These are phyloP conservation scores for Sarcophaga bullata DNA, from an alignment of 1,140 invertebrate species.

Conservation along the genomic window DNA sequence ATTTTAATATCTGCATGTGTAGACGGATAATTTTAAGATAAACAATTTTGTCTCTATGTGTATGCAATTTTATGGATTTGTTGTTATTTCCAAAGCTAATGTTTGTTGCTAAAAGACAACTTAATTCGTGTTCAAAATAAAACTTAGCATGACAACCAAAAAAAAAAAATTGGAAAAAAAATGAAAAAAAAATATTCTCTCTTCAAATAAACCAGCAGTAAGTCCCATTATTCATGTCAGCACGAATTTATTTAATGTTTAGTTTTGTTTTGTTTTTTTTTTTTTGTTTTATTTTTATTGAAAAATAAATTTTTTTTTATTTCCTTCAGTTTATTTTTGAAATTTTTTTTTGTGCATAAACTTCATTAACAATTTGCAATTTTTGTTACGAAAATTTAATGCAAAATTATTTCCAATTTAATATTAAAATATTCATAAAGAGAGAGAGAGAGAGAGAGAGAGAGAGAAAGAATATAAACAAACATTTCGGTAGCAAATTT, in stretches of 20 bases:
- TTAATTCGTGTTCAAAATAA: conserved; percentile 38
- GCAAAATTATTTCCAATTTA: too few species aligned
- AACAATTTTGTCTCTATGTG: not conserved
- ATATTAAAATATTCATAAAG: too few species aligned
- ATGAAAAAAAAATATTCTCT: not conserved
- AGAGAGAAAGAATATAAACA: too few species aligned
- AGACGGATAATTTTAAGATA: not conserved
- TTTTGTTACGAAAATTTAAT: too few species aligned
- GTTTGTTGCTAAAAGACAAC: conserved; percentile 13
- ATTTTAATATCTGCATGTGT: not conserved
- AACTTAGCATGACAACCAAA: conserved; percentile 25
- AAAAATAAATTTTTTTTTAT: too few species aligned
- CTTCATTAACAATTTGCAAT: too few species aligned
- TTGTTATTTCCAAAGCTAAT: not conserved
- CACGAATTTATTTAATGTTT: conserved; percentile 28
- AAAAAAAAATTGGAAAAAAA: not conserved
- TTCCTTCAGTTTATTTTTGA: too few species aligned
- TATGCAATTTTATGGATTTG: not conserved
- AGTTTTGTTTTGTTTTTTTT: not conserved
- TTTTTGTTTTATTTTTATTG: too few species aligned
- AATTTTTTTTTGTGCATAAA: too few species aligned
- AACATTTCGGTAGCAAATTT: too few species aligned
- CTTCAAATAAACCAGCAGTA: not conserved
- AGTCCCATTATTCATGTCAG: conserved; percentile 28
- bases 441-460: too few species aligned